Evolutionary conservation across 2,888 invertebrate species (phyloP).

Genomic region (Apomyelois bistriatella): DNA sequence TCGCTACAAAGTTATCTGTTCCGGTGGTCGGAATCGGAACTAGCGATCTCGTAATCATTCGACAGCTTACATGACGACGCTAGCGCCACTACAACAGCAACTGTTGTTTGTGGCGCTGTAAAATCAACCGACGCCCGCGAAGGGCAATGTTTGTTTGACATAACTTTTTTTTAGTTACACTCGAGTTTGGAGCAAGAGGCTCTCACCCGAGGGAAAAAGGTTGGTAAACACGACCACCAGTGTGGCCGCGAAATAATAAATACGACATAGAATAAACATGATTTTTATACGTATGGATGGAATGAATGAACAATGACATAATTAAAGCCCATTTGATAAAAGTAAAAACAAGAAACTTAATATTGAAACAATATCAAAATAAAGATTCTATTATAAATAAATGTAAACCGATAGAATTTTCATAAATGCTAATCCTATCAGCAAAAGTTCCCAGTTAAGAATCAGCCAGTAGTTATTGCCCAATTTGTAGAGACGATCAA

Average conservation of each 20-base stretch:
- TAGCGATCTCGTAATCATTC: background rate
- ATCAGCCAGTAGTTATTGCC: too few relatives aligned
- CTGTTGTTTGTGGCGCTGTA: background rate
- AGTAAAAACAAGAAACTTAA: too few relatives aligned
- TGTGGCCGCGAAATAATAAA: slow-evolving; percentile 4
- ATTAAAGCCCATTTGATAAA: too few relatives aligned
- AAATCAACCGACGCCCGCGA: slow-evolving; percentile 24
- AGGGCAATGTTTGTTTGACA: slow-evolving; percentile 41
- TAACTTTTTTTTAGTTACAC: slow-evolving; percentile 35
- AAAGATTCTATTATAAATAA: too few relatives aligned
- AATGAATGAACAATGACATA: too few relatives aligned
- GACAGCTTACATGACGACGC: background rate
- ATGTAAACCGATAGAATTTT: too few relatives aligned
- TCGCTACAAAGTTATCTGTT: slow-evolving; percentile 24
- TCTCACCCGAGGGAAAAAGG: slow-evolving; percentile 2
- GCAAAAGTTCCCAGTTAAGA: too few relatives aligned
- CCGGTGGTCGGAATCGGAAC: slow-evolving; percentile 11
- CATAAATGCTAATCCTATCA: too few relatives aligned
- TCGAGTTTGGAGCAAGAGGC: slow-evolving; percentile 24
- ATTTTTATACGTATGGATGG: background rate
- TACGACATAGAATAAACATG: background rate
- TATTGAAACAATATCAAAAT: too few relatives aligned
- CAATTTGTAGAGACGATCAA: too few relatives aligned
- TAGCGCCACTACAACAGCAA: background rate
- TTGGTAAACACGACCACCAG: slow-evolving; percentile 10